Evolutionary conservation across 2,797 vertebrate species (phyloP).

Genomic region (Hirundo rustica): DNA sequence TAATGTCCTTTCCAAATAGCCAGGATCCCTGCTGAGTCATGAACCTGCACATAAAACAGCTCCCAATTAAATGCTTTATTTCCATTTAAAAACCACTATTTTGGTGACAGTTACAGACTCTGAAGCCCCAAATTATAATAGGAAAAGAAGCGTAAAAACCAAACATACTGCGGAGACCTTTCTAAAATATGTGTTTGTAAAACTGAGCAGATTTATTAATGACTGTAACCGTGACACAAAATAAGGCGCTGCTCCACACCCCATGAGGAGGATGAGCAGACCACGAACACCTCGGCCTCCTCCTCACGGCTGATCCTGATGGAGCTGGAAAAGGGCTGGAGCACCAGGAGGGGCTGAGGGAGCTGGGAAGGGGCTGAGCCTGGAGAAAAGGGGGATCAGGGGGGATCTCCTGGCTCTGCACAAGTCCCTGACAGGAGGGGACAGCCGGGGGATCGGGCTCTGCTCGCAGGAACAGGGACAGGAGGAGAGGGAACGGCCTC

Average conservation of each 20-base stretch:
- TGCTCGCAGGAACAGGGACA: background rate
- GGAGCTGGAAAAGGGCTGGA: background rate
- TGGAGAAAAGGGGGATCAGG: accelerated
- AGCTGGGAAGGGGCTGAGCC: background rate
- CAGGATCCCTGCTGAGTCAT: background rate
- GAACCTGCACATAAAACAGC: background rate
- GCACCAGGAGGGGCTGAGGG: background rate
- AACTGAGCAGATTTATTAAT: background rate
- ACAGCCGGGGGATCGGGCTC: accelerated
- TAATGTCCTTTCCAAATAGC: background rate
- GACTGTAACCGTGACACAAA: accelerated
- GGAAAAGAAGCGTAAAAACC: background rate
- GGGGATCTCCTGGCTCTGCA: no score
- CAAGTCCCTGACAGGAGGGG: no score
- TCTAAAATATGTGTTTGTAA: background rate
- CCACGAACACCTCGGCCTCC: accelerated
- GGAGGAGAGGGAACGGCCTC: background rate
- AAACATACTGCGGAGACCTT: accelerated
- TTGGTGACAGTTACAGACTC: background rate
- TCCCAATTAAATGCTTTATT: background rate
- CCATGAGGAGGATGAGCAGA: accelerated
- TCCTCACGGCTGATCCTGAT: background rate
- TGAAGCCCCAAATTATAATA: background rate
- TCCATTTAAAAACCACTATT: background rate
- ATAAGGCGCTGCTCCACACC: accelerated